Evolutionary conservation across 2,113 vertebrate species (phyloP), one percentile per base, ranked within the genome.

Genomic region (Gambusia holbrooki): DNA sequence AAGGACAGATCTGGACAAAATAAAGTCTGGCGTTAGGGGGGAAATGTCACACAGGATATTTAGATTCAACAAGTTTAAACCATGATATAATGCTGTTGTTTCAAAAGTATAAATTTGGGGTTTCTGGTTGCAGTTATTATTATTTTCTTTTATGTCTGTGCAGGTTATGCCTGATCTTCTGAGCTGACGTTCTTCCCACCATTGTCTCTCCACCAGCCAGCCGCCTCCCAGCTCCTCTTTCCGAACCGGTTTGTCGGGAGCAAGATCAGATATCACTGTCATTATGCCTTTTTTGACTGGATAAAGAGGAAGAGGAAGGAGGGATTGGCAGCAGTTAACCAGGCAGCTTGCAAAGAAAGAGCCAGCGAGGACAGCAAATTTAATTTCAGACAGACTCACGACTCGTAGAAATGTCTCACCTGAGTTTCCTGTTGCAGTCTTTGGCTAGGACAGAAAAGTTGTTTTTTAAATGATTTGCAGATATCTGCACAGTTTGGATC

Each of bases 181-280:
- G 69, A 60, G 28, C 58, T 62, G 33, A 35, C 42, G 69, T 68
- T 68, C 77, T 73, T 82, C 10, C 75, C 62, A 73, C 7, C 40
- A 42, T 6, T 15, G 0, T 62, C 65, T 61, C 62, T 73, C 75
- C 72, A 19, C 45, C 45, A 5, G 22, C 79, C 74, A 65, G 4
- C 28, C 58, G 32, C 27, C 54, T 71, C 58, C 70, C 70, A 67
- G 19, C 79, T 85, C 45, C 61, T 76, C 82, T 35, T 69, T 71
- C 66, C 48, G 80, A 90, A 92, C 90, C 22, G 33, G 90, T 87
- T 87, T 79, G 70, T 76, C 80, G 30, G 80, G 62, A 30, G 10
- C 4, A 5, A 13, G 65, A 72, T 94, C 82, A 95, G 83, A 94
- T 92, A 84, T 92, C 91, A 92, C 90, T 90, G 79, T 40, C 80